A percentile compares a stretch with the other conserved stretches of the same genome.
phyloP scores from a whole-genome alignment of 2,888 invertebrate species.

The Pseudanteris insignis region DNA sequence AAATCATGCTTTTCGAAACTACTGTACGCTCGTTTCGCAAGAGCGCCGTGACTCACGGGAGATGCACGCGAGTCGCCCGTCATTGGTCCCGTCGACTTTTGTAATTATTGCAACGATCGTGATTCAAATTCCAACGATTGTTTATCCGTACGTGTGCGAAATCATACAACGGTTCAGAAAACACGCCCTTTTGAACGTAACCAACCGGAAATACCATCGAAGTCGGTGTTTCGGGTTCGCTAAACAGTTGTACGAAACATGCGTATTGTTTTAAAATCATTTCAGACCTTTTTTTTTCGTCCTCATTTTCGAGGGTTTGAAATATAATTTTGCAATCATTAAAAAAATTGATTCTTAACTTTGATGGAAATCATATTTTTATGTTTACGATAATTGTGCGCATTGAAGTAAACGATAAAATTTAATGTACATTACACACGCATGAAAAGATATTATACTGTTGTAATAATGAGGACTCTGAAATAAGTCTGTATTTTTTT shows the following conservation, averaged over 20 bases:
- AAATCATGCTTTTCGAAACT: constrained; percentile 11
- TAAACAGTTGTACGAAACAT: not conserved
- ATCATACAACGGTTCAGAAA: constrained; percentile 5
- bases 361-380: too few relatives aligned
- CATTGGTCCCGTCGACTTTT: constrained; percentile 2
- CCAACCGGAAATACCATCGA: not conserved
- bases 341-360: too few relatives aligned
- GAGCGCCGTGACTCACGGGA: constrained; percentile 9
- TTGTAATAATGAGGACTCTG: too few relatives aligned
- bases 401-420: too few relatives aligned
- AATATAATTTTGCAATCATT: too few relatives aligned
- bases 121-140: constrained; percentile 7
- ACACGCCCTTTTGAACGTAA: not conserved
- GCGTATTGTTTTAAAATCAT: not conserved
- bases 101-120: constrained; percentile 8
- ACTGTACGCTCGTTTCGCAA: constrained; percentile 9
- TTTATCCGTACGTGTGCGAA: not conserved
- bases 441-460: too few relatives aligned
- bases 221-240: not conserved
- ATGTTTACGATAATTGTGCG: too few relatives aligned
- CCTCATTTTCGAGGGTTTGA: not conserved
- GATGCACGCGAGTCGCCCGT: constrained; percentile 1
- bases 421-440: too few relatives aligned
- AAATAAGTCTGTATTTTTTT: too few relatives aligned
- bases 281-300: not conserved